These are phyloP conservation scores for Sitodiplosis mosellana DNA, from an alignment of 1,140 invertebrate species.

Conservation along the genomic window DNA sequence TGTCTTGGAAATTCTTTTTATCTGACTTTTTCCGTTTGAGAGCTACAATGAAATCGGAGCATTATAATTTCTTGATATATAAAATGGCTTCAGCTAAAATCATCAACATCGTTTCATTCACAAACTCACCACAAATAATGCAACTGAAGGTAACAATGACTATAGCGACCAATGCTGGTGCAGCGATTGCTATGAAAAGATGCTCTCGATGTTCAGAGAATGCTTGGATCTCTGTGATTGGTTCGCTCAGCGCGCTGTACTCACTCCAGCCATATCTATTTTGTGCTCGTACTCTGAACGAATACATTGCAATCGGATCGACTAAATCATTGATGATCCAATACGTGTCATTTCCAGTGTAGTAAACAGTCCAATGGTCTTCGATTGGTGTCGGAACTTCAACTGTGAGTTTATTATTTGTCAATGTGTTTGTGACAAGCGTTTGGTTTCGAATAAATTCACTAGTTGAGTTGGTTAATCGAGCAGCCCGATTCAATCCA, in stretches of 20 bases:
- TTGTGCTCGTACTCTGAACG: slow-evolving; percentile 56
- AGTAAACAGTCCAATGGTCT: slow-evolving; percentile 48
- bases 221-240: slow-evolving; percentile 25
- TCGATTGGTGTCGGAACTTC: slow-evolving; percentile 20
- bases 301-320: slow-evolving; percentile 38
- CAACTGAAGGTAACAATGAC: slow-evolving; percentile 24
- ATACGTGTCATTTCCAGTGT: slow-evolving; percentile 60
- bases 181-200: slow-evolving; percentile 33
- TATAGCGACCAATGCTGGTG: slow-evolving; percentile 16
- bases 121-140: slow-evolving; percentile 15
- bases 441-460: not conserved
- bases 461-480: not conserved
- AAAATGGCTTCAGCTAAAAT: too few species aligned
- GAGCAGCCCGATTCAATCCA: not conserved
- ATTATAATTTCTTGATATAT: too few species aligned
- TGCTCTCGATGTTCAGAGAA: slow-evolving; percentile 23
- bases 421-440: not conserved
- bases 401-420: slow-evolving; percentile 7
- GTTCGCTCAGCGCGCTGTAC: slow-evolving; percentile 36
- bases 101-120: slow-evolving; percentile 11
- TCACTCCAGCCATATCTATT: slow-evolving; percentile 70
- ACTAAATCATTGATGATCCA: slow-evolving; percentile 54
- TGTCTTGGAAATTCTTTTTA: slow-evolving; percentile 16
- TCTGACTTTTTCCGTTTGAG: slow-evolving; percentile 6
- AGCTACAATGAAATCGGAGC: slow-evolving; percentile 1